Evolutionary conservation across 1,140 invertebrate species (phyloP), one percentile per base, ranked within the genome.

Genomic region (Pomacea maculata): DNA sequence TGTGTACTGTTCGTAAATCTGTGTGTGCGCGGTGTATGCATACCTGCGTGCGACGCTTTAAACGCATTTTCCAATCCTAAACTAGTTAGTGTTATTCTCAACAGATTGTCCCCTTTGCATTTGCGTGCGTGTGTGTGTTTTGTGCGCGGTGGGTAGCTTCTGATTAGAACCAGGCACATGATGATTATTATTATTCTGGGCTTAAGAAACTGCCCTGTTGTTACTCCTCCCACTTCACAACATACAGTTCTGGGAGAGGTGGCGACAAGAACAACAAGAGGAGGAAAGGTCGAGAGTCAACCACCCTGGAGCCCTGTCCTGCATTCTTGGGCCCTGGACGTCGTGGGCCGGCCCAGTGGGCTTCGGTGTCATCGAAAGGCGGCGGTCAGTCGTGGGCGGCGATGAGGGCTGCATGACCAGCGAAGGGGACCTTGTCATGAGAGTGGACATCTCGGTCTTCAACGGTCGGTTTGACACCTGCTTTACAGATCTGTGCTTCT

Each of bases 351-450:
- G 57, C 7, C 75, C 80, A 0, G 15, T 72, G 19, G 80, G 75
- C 8, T 81, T 81, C 57, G 80, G 80, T 11, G 76, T 63, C 4
- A 77, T 81, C 34, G 54, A 77, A n/a, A 54, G 80, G 72, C 17
- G 64, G 21, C 80, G 80, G 29, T 52, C 25, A 17, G 29, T 77
- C 9, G 19, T 73, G 52, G 34, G 25, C 0, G 68, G 61, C 11
- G 75, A 57, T 8, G 73, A 75, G 54, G 57, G 57, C 19, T 75
- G 73, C 73, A 17, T 55, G 52, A 52, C 45, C 29, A 45, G 34
- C 15, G 71, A 73, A 21, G 71, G 71, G 19, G 71, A 73, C 45
- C 71, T 73, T 52, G 25, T 73, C 52, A 73, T 73, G 71, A 73
- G 71, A 52, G 71, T 73, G 71, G 71, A 73, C 71, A 73, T 73